Evolutionary conservation across 2,113 vertebrate species (phyloP), one percentile per base, ranked within the genome.

Genomic region (Chaetodon trifascialis): DNA sequence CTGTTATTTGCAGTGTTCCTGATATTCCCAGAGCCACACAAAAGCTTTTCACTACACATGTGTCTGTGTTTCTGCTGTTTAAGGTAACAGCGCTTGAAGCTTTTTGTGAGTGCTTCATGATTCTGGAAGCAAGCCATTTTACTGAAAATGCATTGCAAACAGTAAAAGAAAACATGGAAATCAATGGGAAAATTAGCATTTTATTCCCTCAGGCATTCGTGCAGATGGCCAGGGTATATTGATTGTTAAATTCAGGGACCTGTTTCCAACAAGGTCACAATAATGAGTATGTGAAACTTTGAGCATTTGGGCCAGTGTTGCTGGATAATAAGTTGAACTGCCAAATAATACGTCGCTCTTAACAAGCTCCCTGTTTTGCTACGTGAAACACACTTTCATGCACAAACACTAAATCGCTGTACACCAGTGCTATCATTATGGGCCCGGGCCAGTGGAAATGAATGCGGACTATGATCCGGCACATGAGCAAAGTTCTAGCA

Each of bases 1-100:
- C 73, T 54, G 70, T 88, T 87, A 81, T 78, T 87, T 76, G 49
- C 69, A 66, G 14, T 23, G 55, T 85, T 60, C 69, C 34, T 79
- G 38, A 11, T 67, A 80, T 80, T 84, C 21, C 76, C 81, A 56
- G 40, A 66, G 69, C 64, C 71, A 56, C 44, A 59, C 0, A 0
- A 72, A 75, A 59, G 65, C 59, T 49, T 73, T 81, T 30, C 30
- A 30, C 64, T 65, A 49, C 46, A 70, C 62, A 77, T 40, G 59
- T 62, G n/a, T 80, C 69, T 73, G 47, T 62, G 19, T 72, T 69
- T 62, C 49, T 40, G 10, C 66, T 5, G 3, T 83, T 80, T 76
- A 78, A 77, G 73, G 69, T 68, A 63, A 86, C 60, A 62, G 19
- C 36, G 67, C 78, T 49, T 21, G 16, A 64, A 75, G 83, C 16